Evolutionary conservation across 2,888 invertebrate species (phyloP), one percentile per base, ranked within the genome.

Genomic region (Stomorhina lunata): DNA sequence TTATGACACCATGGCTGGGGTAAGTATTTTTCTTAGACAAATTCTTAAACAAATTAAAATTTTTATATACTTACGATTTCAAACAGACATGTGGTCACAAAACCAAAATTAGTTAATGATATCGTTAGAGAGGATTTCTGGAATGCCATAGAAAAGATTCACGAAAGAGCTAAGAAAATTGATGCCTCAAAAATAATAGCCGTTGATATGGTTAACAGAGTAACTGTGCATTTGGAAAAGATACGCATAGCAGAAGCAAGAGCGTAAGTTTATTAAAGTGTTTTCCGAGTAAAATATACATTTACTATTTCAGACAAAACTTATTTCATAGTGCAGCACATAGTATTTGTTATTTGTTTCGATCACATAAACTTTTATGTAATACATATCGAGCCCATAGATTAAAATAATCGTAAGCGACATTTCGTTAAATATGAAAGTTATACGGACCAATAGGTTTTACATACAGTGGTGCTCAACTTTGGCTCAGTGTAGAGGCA

Each of bases 181-280:
- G 97, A 97, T 92, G 94, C 95, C 79, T 95, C 96, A 66, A 96
- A 95, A 90, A 92, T 97, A 71, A 93, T 97, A 75, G 96, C 97
- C 2, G 95, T 94, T 88, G 96, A 96, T 89, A 94, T 97, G 92
- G 95, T 96, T 2, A 94, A 94, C 81, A 95, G 94, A 89, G 94
- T 97, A 29, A 95, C 96, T 10, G 93, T 94, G 80, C 97, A 98
- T 92, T 95, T 97, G 92, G 96, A 96, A 88, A 95, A 95, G 88
- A 96, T 97, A 80, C 93, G 96, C 85, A 94, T 95, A 88, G 94
- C 96, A 9, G 94, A 95, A 90, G 93, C 93, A 85, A 93, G 94
- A 88, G 94, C 94, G 95, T 96, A 92, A 94, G 95, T 93, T 82
- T 45, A 55, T 34, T 12, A 43, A n/a, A 55, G 2, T 55, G 15